Conservation (phyloP, 2,797 vertebrate genomes). For the Allobates femoralis region DNA sequence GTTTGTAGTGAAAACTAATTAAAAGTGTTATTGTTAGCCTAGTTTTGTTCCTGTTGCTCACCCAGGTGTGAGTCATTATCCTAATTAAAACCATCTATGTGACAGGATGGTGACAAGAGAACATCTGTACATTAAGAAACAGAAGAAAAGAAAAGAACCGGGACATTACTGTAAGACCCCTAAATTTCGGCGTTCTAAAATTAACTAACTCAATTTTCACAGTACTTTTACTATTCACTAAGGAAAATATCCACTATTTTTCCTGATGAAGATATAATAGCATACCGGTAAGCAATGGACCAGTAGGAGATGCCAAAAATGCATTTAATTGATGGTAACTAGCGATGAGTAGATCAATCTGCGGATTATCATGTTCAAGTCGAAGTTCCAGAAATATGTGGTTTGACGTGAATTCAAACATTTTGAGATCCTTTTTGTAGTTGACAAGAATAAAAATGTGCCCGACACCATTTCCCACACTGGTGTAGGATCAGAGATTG, state of each 20-base stretch:
- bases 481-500: too few relatives aligned
- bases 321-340: neutral
- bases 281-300: neutral
- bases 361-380: too few relatives aligned
- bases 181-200: constrained; percentile 1
- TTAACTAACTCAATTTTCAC: neutral
- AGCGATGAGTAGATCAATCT: too few relatives aligned
- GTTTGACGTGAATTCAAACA: too few relatives aligned
- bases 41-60: constrained; percentile 68
- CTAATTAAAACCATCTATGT: constrained; percentile 77
- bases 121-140: constrained; percentile 68
- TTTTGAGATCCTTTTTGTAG: too few relatives aligned
- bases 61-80: constrained; percentile 79
- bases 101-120: constrained; percentile 72
- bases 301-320: neutral
- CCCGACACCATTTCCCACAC: too few relatives aligned
- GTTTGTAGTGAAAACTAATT: constrained; percentile 77
- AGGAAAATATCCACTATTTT: neutral
- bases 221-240: neutral
- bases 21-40: constrained; percentile 76
- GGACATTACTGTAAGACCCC: neutral
- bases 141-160: constrained; percentile 43
- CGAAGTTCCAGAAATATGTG: too few relatives aligned
- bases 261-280: neutral
- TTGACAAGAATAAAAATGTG: too few relatives aligned